These are phyloP conservation scores for Griposia aprilina DNA, from an alignment of 2,888 invertebrate species.

Conservation along the genomic window DNA sequence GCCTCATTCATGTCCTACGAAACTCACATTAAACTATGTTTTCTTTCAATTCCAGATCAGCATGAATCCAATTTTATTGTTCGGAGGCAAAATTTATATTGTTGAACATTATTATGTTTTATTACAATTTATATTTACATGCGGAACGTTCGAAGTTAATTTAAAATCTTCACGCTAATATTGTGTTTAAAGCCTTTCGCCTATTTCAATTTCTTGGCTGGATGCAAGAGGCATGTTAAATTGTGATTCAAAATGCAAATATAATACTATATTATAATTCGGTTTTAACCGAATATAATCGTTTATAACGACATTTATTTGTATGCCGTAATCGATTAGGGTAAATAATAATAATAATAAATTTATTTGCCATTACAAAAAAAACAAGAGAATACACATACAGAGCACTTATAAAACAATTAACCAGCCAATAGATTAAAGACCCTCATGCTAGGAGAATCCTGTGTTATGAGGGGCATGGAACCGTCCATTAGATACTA, in stretches of 20 bases:
- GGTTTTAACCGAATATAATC: slow-evolving; percentile 58
- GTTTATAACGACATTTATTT: slow-evolving; percentile 53
- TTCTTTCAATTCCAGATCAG: slow-evolving; percentile 59
- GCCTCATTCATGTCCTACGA: slow-evolving; percentile 47
- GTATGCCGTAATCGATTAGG: slow-evolving; percentile 56
- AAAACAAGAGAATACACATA: no score
- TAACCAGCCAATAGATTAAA: no score
- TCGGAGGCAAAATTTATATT: slow-evolving; percentile 61
- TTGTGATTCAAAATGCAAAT: slow-evolving; percentile 64
- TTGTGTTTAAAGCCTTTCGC: slow-evolving; percentile 62
- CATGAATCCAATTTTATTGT: slow-evolving; percentile 69
- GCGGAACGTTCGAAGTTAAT: slow-evolving; percentile 54
- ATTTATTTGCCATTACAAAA: no score
- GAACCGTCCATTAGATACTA: no score
- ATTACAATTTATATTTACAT: slow-evolving; percentile 64
- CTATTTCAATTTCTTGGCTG: slow-evolving; percentile 71
- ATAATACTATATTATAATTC: slow-evolving; percentile 57
- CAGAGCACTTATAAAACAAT: no score
- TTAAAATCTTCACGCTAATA: slow-evolving; percentile 68
- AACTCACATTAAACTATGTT: slow-evolving; percentile 48
- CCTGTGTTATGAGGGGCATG: no score
- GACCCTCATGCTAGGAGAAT: no score
- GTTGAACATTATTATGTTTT: slow-evolving; percentile 63
- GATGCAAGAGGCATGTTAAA: slow-evolving; percentile 63
- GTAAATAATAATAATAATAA: no score